Evolutionary conservation across 2,888 invertebrate species (phyloP), one percentile per base, ranked within the genome.

Genomic region (Neelides folsomi): DNA sequence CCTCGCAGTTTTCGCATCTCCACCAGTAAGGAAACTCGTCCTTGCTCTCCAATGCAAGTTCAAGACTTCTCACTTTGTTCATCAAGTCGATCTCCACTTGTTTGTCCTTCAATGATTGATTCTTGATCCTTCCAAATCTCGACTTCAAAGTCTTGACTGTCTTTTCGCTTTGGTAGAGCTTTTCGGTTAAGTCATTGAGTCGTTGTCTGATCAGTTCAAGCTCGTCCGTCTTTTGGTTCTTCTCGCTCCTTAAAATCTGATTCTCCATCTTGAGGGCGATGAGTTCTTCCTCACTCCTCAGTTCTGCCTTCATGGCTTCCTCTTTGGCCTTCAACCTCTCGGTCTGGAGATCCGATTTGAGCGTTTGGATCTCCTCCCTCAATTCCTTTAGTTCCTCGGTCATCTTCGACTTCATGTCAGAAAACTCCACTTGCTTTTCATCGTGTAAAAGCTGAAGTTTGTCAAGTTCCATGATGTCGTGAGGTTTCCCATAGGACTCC

Each of bases 241-340:
- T 57, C 71, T 88, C 88, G 0, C 87, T 87, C 9, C 87, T 87
- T 1, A 87, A 87, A 66, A 84, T 76, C 66, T 88, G 88, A 67
- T 50, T 50, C 16, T 50, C 47, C 9, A 51, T 27, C 34, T 47
- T 49, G 10, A 51, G 38, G n/a, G 40, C 47, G 5, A 45, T 46
- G 10, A 44, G 27, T 35, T 48, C 46, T 2, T 50, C 15, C n/a
- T 52, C 46, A 10, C 44, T 18, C 6, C 45, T 44, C 39, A 34
- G 5, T 35, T 40, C 35, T n/a, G 19, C 48, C 37, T 34, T 34
- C 19, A 19, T 18, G 37, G 37, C 18, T 42, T 51, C 47, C 12
- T 36, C 54, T 2, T 42, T 41, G 8, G 15, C 18, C 13, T 27
- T 39, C 15, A 18, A 8, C 58, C 60, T 38, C 60, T 51, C 60